A percentile compares a stretch with the other conserved stretches of the same genome.
Conservation (phyloP, 1,140 invertebrate species). For the Drosophila mayri region DNA sequence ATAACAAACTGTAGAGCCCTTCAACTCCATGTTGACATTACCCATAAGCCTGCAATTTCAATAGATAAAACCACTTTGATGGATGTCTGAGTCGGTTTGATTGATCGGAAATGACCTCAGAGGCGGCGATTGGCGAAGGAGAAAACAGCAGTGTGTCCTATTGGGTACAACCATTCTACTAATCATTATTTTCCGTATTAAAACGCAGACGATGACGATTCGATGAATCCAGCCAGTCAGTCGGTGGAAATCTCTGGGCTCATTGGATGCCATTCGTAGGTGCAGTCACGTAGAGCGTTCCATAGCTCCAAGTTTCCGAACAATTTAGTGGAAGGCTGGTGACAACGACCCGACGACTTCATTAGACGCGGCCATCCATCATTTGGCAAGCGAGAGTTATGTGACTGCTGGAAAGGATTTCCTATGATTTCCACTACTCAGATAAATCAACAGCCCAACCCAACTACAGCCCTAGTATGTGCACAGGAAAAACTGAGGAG, state of each 20-base stretch:
- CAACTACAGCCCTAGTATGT: neutral
- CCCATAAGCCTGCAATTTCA: neutral
- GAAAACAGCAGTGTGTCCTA: constrained; percentile 23
- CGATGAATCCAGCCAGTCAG: constrained; percentile 20
- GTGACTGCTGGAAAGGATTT: constrained; percentile 77
- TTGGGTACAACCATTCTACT: constrained; percentile 24
- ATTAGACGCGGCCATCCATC: constrained; percentile 78
- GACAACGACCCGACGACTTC: constrained; percentile 80
- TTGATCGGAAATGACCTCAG: constrained; percentile 17
- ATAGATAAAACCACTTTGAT: constrained; percentile 4
- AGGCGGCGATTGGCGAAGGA: constrained; percentile 3
- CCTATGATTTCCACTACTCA: constrained; percentile 67
- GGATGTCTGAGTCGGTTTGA: constrained; percentile 21
- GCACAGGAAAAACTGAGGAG: constrained; percentile 1
- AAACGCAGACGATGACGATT: constrained; percentile 31
- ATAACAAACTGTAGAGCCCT: neutral
- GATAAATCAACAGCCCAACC: constrained; percentile 53
- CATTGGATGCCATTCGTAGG: constrained; percentile 74
- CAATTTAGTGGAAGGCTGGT: constrained; percentile 71
- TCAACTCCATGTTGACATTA: neutral
- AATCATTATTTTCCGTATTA: constrained; percentile 26
- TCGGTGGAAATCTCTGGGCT: constrained; percentile 31
- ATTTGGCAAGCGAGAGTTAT: constrained; percentile 60
- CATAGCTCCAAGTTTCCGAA: constrained; percentile 45
- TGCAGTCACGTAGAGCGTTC: constrained; percentile 68